Conservation (phyloP, 1,140 invertebrate species). For the Papilio xuthus region DNA sequence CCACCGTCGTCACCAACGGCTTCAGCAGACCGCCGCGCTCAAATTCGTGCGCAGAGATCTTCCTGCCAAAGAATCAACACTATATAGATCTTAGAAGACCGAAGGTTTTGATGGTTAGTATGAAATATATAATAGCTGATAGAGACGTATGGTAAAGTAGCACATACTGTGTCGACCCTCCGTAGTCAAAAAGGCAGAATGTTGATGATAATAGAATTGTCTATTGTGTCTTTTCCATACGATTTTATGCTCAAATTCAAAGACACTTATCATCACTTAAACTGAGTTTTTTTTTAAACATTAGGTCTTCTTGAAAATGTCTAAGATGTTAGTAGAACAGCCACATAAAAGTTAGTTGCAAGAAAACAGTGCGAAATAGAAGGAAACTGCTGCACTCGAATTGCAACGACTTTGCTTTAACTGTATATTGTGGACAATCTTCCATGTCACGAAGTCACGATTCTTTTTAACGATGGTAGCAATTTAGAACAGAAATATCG, state of each 20-base stretch:
- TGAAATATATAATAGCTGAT: too few relatives aligned
- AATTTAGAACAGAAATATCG: constrained; percentile 26
- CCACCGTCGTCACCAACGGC: constrained; percentile 94
- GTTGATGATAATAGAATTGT: not conserved
- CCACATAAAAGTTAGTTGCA: constrained; percentile 18
- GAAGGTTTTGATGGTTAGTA: too few relatives aligned
- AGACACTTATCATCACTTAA: too few relatives aligned
- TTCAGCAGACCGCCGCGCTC: constrained; percentile 94
- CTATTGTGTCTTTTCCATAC: too few relatives aligned
- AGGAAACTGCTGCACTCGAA: constrained; percentile 2
- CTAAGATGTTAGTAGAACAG: too few relatives aligned
- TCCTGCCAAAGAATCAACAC: constrained; percentile 79
- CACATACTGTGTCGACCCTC: too few relatives aligned
- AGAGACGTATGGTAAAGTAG: too few relatives aligned
- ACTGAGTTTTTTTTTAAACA: too few relatives aligned
- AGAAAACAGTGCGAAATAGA: constrained; percentile 10
- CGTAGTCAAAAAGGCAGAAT: too few relatives aligned
- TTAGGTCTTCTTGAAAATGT: not conserved
- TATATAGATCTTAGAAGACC: not conserved
- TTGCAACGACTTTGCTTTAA: constrained; percentile 27
- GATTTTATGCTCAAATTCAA: too few relatives aligned
- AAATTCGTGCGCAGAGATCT: constrained; percentile 98
- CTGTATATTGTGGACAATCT: constrained; percentile 34
- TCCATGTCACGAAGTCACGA: constrained; percentile 33
- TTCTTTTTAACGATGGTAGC: constrained; percentile 26